Percentiles rank a stretch among this genome's conserved stretches.
These are phyloP conservation scores for Caenorhabditis imperialis DNA, from an alignment of 2,888 invertebrate genomes.

Conservation along the genomic window DNA sequence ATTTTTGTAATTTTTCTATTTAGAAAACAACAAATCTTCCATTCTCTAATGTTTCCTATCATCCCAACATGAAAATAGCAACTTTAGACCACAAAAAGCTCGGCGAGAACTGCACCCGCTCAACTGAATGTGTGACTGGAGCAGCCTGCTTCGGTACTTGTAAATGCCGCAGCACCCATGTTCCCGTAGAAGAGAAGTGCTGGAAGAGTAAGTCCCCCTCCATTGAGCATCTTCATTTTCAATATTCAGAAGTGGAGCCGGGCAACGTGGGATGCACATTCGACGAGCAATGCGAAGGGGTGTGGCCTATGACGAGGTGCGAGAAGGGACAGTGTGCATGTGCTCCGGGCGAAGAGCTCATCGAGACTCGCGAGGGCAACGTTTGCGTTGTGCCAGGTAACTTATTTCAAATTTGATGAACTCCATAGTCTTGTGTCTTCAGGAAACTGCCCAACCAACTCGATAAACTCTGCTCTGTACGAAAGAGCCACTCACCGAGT, in stretches of 20 bases:
- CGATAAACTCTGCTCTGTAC: slow-evolving; percentile 65
- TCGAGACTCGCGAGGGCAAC: slow-evolving; percentile 70
- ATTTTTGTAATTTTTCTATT: no score
- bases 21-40: no score
- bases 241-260: slow-evolving; percentile 71
- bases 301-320: slow-evolving; percentile 68
- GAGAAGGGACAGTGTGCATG: slow-evolving; percentile 64
- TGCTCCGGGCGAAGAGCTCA: slow-evolving; percentile 52
- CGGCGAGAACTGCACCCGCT: slow-evolving; percentile 60
- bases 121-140: slow-evolving; percentile 66
- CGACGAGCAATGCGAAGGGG: slow-evolving; percentile 72
- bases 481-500: slow-evolving; percentile 67
- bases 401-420: not conserved
- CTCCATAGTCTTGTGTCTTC: not conserved
- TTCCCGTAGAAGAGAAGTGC: slow-evolving; percentile 65
- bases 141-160: slow-evolving; percentile 67
- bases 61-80: no score
- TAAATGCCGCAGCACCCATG: slow-evolving; percentile 62
- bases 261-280: slow-evolving; percentile 71
- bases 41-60: no score
- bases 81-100: slow-evolving; percentile 53
- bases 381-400: slow-evolving; percentile 71
- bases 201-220: slow-evolving; percentile 66
- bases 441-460: slow-evolving; percentile 74
- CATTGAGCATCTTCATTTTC: not conserved